Base-by-base conservation (phyloP, 2,113 vertebrate genomes). In the Polypterus senegalus region DNA sequence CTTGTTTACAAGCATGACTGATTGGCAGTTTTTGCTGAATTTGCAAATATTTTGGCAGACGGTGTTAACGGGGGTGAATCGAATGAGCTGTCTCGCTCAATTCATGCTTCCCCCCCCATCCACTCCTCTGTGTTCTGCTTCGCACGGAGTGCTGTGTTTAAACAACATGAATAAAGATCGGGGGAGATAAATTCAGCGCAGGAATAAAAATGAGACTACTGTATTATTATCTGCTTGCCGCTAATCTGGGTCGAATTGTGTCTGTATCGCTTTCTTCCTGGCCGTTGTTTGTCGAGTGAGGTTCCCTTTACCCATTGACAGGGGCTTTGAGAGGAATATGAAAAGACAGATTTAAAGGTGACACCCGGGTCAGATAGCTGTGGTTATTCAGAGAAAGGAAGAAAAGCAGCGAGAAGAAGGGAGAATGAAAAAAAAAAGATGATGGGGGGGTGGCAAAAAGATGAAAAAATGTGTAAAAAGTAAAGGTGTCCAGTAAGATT, bases 301-400 rank as follows among this genome's bases (percentile, higher is more conserved):
- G 27, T 27, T 92, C 87, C 68, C 85, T 85, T 93, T 92, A 89
- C 92, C 88, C 87, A 87, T 89, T 90, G 90, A 93, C 93, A 92
- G 94, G 91, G 89, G 91, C 93, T 97, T 97, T 97, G 92, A 95
- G 92, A 89, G 90, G 93, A 96, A 97, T 97, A 97, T 97, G 92
- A 98, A 97, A 97, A 98, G 95, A 89, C 94, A 97, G 95, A 93
- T 98, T 98, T 97, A 98, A 98, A 98, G 94, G 94, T 97, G 93
- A 97, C 64, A 68, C 71, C 78, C 79, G 82, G 90, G 87, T 89
- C 87, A 88, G 84, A 84, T 86, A 85, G 83, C 78, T 89, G 87
- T 86, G 88, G 89, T 88, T 88, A 85, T 86, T 88, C 87, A 85
- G 84, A 87, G 89, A 84, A 83, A 86, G 86, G 87, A 86, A 63